phyloP scores from a whole-genome alignment of 2,797 vertebrate species.

The Dallia pectoralis region DNA sequence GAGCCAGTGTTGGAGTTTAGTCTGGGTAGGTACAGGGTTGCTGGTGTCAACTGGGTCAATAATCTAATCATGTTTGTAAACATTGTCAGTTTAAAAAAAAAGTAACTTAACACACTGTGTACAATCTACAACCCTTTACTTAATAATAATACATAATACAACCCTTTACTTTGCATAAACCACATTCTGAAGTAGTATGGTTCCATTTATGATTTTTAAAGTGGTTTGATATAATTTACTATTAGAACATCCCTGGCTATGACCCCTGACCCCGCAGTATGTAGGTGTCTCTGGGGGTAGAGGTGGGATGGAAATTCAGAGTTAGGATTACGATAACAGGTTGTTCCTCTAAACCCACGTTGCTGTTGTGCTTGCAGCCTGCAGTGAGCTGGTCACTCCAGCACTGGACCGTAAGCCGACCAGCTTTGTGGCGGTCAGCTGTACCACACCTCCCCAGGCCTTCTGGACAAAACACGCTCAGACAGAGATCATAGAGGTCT shows the following conservation, averaged over 20 bases:
- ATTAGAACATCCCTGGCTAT: neutral
- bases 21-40: constrained; percentile 79
- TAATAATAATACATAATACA: too few species aligned
- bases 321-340: too few species aligned
- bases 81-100: neutral
- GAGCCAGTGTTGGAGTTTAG: constrained; percentile 98
- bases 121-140: neutral
- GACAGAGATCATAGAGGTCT: constrained; percentile 97
- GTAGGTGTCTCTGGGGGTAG: too few species aligned
- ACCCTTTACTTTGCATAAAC: neutral
- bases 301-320: too few species aligned
- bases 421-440: constrained; percentile 97
- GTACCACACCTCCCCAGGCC: constrained; percentile 98
- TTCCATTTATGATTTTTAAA: neutral
- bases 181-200: neutral
- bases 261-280: too few species aligned
- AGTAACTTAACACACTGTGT: neutral
- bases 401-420: constrained; percentile 94
- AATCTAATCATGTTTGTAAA: neutral
- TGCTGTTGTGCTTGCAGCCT: constrained; percentile 77
- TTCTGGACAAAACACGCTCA: constrained; percentile 99
- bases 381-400: constrained; percentile 93
- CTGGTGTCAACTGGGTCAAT: neutral
- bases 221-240: neutral
- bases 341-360: constrained; percentile 16